Evolutionary conservation across 2,888 invertebrate genomes (phyloP), one percentile per base, ranked within the genome.

Genomic region (Harpagoxenus sublaevis): DNA sequence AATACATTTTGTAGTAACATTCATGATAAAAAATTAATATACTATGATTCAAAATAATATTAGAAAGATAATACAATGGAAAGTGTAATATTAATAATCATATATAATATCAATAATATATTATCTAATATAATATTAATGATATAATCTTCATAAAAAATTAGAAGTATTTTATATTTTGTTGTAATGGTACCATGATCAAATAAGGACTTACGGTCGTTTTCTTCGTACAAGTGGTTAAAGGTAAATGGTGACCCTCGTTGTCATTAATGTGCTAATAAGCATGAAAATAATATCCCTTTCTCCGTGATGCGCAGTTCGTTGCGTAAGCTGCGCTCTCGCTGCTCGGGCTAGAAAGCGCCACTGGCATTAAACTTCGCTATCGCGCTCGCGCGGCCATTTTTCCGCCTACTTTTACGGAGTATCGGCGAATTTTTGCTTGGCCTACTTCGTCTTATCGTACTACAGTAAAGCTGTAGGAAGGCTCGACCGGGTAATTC

Each of bases 351-450:
- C 45, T 60, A 42, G 63, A 51, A 85, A 83, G 70, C 55, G 62
- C 53, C 62, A 65, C 55, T 62, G 81, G 68, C 77, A 70, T 28
- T 66, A 82, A 88, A 82, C 88, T 86, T 85, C 91, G 92, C 91
- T 94, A 93, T 94, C 94, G 90, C 89, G 86, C 84, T 89, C 89
- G 83, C 88, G 23, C 60, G 35, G 86, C 91, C 79, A 94, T 95
- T 95, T 95, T 95, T 95, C 91, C 93, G 92, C 94, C 94, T 92
- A 95, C 89, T 94, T 94, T 91, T 89, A 39, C 93, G 92, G 90
- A 90, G 91, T 93, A 94, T 94, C 93, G 93, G 89, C 90, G 91
- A 91, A 92, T 93, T 95, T 94, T 95, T 94, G 92, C 92, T 90
- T 92, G 94, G 91, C 93, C 95, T 93, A 95, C 92, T 94, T 94